Conservation (phyloP, 64 coral and sea anemone species). For the Dendronephthya gigantea region DNA sequence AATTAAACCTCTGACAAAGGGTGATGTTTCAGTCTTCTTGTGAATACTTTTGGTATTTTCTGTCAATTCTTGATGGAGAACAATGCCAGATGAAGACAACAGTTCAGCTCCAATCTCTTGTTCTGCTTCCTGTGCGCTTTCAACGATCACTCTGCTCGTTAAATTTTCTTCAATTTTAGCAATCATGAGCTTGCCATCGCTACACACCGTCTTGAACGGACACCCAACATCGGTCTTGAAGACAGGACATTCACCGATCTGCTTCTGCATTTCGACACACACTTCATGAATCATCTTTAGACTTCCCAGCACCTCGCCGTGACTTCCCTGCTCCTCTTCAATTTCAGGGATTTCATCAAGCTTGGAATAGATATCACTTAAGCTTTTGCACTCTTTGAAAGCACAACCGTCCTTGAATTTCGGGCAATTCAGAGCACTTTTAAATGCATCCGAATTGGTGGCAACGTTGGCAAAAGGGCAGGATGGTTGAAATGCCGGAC, state of each 20-base stretch:
- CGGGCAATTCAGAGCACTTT: slow-evolving; percentile 46
- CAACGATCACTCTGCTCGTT: slow-evolving; percentile 56
- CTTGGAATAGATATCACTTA: slow-evolving; percentile 60
- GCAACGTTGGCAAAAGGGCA: slow-evolving; percentile 42
- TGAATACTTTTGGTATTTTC: slow-evolving; percentile 64
- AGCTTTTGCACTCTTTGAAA: slow-evolving; percentile 41
- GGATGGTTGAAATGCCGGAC: slow-evolving; percentile 48
- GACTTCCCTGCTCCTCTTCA: slow-evolving; percentile 44
- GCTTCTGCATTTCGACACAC: slow-evolving; percentile 51
- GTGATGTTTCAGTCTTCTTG: slow-evolving; percentile 61
- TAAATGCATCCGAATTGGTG: slow-evolving; percentile 39
- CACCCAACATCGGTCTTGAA: slow-evolving; percentile 63
- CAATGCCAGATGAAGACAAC: slow-evolving; percentile 45
- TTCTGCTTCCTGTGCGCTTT: slow-evolving; percentile 40
- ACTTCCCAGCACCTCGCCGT: slow-evolving; percentile 50
- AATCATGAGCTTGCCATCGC: slow-evolving; percentile 81
- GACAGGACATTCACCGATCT: slow-evolving; percentile 82
- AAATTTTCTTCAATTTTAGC: slow-evolving; percentile 54
- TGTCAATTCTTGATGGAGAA: slow-evolving; percentile 66
- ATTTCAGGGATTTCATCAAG: slow-evolving; percentile 56
- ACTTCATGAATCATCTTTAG: slow-evolving; percentile 64
- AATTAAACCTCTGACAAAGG: slow-evolving; percentile 75
- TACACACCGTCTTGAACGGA: slow-evolving; percentile 92
- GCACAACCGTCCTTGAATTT: slow-evolving; percentile 57
- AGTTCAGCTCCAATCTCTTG: slow-evolving; percentile 27